These are phyloP conservation scores for Distichodus sexfasciatus DNA, from an alignment of 2,797 vertebrate genomes.

Conservation along the genomic window DNA sequence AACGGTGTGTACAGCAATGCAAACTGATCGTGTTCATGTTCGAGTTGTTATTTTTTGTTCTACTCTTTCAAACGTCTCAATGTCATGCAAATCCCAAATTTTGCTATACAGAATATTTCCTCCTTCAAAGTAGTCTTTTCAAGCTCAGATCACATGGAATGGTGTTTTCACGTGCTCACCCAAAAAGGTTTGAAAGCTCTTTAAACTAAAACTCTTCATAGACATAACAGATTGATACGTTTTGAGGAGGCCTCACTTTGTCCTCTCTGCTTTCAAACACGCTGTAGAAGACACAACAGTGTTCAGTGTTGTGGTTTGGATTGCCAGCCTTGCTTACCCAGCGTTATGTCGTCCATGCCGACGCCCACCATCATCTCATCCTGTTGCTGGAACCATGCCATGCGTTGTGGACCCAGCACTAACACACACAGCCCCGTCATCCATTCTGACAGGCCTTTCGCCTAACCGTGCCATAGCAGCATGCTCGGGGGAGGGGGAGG, in stretches of 20 bases:
- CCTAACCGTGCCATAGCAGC: conserved; percentile 1
- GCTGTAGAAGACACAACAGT: neutral
- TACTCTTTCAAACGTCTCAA: too few species aligned
- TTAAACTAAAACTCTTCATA: neutral
- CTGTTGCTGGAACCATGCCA: conserved; percentile 14
- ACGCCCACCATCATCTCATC: conserved; percentile 10
- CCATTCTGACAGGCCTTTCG: neutral
- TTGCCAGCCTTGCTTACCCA: neutral
- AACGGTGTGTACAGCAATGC: conserved; percentile 11
- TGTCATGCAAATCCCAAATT: neutral
- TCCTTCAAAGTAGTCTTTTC: neutral
- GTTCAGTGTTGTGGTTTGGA: neutral
- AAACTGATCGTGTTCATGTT: conserved; percentile 1
- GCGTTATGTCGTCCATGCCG: conserved; percentile 9
- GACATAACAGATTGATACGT: neutral
- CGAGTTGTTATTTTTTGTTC: too few species aligned
- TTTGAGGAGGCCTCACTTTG: neutral
- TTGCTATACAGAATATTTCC: neutral
- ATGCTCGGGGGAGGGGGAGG: too few species aligned
- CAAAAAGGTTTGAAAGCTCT: neutral
- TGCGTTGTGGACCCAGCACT: conserved; percentile 5
- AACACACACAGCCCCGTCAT: neutral
- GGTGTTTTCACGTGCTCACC: neutral
- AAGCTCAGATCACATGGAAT: neutral
- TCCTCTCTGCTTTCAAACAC: neutral